Base-by-base conservation (phyloP, 92 coral and sea anemone genomes). In the Zoanthus sociatus region DNA sequence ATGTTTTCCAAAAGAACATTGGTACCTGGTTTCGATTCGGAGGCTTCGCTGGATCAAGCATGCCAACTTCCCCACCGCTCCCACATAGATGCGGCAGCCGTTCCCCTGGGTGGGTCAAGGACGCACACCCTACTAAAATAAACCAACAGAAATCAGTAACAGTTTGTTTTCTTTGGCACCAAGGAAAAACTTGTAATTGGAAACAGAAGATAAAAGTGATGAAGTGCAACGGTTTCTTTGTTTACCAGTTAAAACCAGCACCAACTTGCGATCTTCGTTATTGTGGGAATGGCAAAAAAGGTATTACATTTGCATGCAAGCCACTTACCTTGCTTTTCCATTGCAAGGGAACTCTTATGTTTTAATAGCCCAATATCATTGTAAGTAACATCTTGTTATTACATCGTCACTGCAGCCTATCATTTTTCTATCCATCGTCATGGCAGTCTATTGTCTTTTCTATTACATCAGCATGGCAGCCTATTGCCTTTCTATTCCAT, bases 21-120 rank as follows among this genome's bases (percentile, higher is more conserved):
- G n/a, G n/a, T n/a, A n/a, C 30, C 8, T 81, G 85, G 85, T 81
- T 44, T 50, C 85, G 85, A 11, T 81, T 81, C 26, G 85, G 73
- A 64, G 47, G 75, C 37, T 55, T 42, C 21, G 73, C 85, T 5
- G 85, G 85, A 2, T 16, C 60, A 0, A 17, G 73, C 44, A 81
- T 81, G 12, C 75, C 85, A 1, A 48, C 18, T 8, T 12, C 26
- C 1, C 20, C 44, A 2, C 74, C 85, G 13, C 5, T 10, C 10
- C 0, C 16, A 1, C 4, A 21, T 1, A 20, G 46, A 4, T 81
- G 85, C 7, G 85, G 85, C 3, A 63, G 63, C 12, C 63, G 46
- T 46, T 64, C 85, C 13, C 73, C 85, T 0, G 85, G 85, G 0
- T 81, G 85, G 85, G 45, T 64, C 2, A 21, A 13, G 7, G 85